Percentiles rank a stretch among this genome's conserved stretches.
Evolutionary conservation across 2,797 vertebrate genomes (phyloP).

Genomic region (Pristis pectinata): DNA sequence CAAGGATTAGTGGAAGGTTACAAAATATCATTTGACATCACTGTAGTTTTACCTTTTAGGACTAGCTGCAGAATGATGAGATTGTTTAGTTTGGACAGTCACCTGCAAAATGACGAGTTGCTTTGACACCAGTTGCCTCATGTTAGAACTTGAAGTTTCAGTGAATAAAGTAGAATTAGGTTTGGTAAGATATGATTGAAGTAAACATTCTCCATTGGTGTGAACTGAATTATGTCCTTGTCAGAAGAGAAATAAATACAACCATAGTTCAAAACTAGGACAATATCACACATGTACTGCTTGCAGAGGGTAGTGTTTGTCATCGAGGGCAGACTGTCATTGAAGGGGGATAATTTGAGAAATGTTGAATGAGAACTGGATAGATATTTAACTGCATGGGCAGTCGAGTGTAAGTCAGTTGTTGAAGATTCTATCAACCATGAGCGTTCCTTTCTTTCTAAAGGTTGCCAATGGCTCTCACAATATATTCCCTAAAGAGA

Average conservation of each 20-base stretch:
- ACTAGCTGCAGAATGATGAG: neutral
- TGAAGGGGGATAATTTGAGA: neutral
- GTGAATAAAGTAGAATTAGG: neutral
- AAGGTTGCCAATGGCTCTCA: too few relatives aligned
- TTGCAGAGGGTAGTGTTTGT: neutral
- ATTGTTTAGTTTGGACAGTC: neutral
- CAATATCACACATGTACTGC: neutral
- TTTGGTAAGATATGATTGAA: neutral
- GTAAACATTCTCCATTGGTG: neutral
- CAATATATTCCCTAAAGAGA: too few relatives aligned
- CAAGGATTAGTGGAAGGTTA: neutral
- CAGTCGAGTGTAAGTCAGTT: too few relatives aligned
- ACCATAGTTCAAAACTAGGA: neutral
- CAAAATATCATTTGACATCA: neutral
- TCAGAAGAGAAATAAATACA: neutral
- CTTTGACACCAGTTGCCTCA: neutral
- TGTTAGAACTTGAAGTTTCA: neutral
- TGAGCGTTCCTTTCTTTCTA: too few relatives aligned
- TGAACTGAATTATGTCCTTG: neutral
- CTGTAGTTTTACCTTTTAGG: neutral
- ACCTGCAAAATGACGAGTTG: neutral
- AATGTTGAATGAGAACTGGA: neutral
- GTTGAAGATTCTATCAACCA: too few relatives aligned
- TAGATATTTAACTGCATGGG: too few relatives aligned
- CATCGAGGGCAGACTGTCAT: neutral